Percentiles rank a stretch among this genome's conserved stretches.
These are phyloP conservation scores for Deilephila porcellus DNA, from an alignment of 2,888 invertebrate species.

Conservation along the genomic window DNA sequence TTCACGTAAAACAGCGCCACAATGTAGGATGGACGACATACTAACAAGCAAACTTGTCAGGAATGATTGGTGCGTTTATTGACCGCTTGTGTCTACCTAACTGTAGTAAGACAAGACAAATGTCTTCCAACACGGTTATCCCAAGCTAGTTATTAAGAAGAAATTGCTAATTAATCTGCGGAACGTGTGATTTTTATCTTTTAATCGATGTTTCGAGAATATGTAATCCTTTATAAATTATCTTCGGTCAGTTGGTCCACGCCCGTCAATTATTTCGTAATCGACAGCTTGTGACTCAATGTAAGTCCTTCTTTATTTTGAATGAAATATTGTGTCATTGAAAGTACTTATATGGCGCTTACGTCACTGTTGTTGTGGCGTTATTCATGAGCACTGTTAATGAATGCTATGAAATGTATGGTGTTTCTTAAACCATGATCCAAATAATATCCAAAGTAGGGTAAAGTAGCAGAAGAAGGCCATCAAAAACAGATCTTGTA, in stretches of 20 bases:
- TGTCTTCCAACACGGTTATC: not conserved
- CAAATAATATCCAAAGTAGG: no score
- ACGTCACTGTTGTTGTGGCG: constrained; percentile 4
- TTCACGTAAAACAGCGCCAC: not conserved
- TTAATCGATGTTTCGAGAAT: constrained; percentile 9
- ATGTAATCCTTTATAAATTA: constrained; percentile 17
- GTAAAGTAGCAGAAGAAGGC: no score
- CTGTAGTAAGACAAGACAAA: constrained; percentile 11
- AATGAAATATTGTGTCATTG: constrained; percentile 12
- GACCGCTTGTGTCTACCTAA: not conserved
- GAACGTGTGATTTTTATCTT: constrained; percentile 1
- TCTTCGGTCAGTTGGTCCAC: constrained; percentile 35
- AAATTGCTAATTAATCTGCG: not conserved
- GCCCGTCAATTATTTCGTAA: constrained; percentile 35
- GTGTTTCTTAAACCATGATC: not conserved
- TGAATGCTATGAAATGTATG: not conserved
- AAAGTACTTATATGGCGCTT: constrained; percentile 8
- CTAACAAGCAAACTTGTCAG: not conserved
- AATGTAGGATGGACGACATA: not conserved
- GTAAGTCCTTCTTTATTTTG: constrained; percentile 5
- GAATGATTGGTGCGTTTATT: constrained; percentile 11
- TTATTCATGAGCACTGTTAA: not conserved
- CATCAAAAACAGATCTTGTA: no score
- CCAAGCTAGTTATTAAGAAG: constrained; percentile 19
- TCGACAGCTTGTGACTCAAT: not conserved